Evolutionary conservation across 2,113 vertebrate species (phyloP).

Genomic region (Brachionichthys hirsutus): DNA sequence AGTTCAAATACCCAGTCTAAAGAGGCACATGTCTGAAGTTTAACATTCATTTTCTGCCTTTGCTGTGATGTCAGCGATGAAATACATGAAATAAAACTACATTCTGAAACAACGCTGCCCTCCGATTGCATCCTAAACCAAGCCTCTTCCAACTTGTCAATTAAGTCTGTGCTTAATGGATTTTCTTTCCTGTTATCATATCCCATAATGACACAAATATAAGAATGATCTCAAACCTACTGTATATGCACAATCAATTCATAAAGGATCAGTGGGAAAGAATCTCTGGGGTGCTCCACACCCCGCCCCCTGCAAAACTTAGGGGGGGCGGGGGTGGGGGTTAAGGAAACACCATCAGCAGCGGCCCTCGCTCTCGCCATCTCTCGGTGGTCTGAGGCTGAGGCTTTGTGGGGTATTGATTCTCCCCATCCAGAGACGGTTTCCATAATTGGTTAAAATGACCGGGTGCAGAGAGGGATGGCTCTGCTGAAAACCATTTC

Average conservation of each 20-base stretch:
- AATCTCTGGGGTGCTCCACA: conserved; percentile 34
- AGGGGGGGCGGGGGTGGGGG: conserved; percentile 35
- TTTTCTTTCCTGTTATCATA: conserved; percentile 18
- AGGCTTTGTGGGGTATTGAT: conserved; percentile 81
- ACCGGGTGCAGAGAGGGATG: conserved; percentile 80
- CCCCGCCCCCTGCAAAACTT: conserved; percentile 43
- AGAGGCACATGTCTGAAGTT: conserved; percentile 25
- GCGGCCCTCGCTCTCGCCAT: conserved; percentile 70
- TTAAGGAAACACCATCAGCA: conserved; percentile 67
- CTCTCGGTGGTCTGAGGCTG: conserved; percentile 73
- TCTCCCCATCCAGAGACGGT: conserved; percentile 78
- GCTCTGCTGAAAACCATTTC: conserved; percentile 83
- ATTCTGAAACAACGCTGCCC: conserved; percentile 32
- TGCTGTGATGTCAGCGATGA: conserved; percentile 30
- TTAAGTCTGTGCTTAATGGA: conserved; percentile 19
- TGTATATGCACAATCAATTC: conserved; percentile 50
- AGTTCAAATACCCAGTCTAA: conserved; percentile 22
- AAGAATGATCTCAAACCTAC: conserved; percentile 39
- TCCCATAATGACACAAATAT: conserved; percentile 37
- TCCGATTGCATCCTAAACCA: conserved; percentile 43
- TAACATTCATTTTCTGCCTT: conserved; percentile 31
- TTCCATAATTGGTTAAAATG: conserved; percentile 86
- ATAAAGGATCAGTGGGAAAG: conserved; percentile 47
- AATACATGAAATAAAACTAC: conserved; percentile 41
- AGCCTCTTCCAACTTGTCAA: conserved; percentile 38